A percentile compares a stretch with the other conserved stretches of the same genome.
phyloP scores from a whole-genome alignment of 2,888 invertebrate genomes.

The Perizoma affinitatum region DNA sequence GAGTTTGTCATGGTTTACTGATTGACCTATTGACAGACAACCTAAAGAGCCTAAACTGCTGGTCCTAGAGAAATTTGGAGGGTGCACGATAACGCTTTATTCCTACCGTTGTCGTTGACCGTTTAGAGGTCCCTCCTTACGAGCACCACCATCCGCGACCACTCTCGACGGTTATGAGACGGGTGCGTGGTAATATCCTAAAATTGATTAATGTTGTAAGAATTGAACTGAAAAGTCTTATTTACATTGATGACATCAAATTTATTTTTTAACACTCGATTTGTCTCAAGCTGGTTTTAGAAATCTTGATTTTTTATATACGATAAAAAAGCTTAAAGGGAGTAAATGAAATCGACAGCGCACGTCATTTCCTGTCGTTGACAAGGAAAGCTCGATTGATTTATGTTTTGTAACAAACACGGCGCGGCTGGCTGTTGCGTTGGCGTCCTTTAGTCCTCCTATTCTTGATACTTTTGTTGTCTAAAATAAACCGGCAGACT shows the following conservation, averaged over 20 bases:
- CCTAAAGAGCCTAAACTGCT: too few species aligned
- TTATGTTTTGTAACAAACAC: slow-evolving; percentile 33
- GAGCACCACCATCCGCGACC: too few species aligned
- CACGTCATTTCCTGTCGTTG: slow-evolving; percentile 18
- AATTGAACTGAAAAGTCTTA: slow-evolving; percentile 1
- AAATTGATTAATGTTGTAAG: background rate
- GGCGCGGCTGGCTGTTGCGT: slow-evolving; percentile 18
- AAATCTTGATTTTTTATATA: background rate
- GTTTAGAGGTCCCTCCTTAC: too few species aligned
- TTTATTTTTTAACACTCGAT: slow-evolving; percentile 12
- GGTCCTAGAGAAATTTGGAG: too few species aligned
- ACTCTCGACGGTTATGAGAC: too few species aligned
- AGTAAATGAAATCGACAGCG: too few species aligned
- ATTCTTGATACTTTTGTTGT: slow-evolving; percentile 3
- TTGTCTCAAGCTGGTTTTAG: slow-evolving; percentile 11
- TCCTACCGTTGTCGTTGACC: too few species aligned
- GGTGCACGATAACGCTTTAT: too few species aligned
- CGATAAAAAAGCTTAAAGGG: too few species aligned
- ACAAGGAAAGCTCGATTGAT: slow-evolving; percentile 40
- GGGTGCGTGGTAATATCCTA: too few species aligned
- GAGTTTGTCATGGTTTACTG: too few species aligned
- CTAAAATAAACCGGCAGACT: background rate
- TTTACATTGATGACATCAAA: slow-evolving; percentile 6
- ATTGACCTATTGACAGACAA: too few species aligned
- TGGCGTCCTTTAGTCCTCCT: slow-evolving; percentile 19